Base-by-base conservation (phyloP, 37 sponge, comb jelly and placozoan species). In the Chondrosia reniformis region DNA sequence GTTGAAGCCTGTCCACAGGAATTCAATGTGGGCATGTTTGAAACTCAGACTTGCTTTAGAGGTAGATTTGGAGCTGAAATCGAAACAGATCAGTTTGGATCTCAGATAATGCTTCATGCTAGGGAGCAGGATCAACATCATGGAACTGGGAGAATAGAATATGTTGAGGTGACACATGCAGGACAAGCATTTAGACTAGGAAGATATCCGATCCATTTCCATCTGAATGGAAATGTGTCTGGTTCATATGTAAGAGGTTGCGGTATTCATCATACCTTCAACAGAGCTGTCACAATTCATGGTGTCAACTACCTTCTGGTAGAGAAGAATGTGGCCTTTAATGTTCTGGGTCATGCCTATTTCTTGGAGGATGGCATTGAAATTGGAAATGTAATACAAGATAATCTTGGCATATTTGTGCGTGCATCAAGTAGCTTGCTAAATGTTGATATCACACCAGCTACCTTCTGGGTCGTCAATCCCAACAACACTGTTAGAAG, bases 211-310 rank as follows among this genome's bases (percentile, higher is more conserved):
- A 97, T 97, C 32, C 97, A 97, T 58, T 97, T 91, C 79, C 97
- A 97, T 64, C 75, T 97, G 54, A 93, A 88, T 44, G 97, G 97
- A 27, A 75, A 97, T 73, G 92, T 97, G 1, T 78, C 71, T 15
- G 89, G 83, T 4, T 89, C 92, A 2, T 96, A 96, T 56, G 97
- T 96, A n/a, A 80, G 97, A 25, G 97, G 97, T n/a, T 96, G 97
- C 71, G 88, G 84, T 22, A 86, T 96, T 31, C 97, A 96, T 59
- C 84, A 92, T 79, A 93, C 97, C 0, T 96, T 96, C 82, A 96
- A 96, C 81, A 78, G 97, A 27, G 97, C 97, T 43, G 89, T 96
- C 45, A 96, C 97, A 2, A 83, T 96, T 0, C 97, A 96, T 83
- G 93, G 86, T 17, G 97, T 96, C n/a, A 80, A 96, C 83, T 54